These are phyloP conservation scores for Zoanthus gigantus DNA, from an alignment of 92 coral and sea anemone species.

Conservation along the genomic window DNA sequence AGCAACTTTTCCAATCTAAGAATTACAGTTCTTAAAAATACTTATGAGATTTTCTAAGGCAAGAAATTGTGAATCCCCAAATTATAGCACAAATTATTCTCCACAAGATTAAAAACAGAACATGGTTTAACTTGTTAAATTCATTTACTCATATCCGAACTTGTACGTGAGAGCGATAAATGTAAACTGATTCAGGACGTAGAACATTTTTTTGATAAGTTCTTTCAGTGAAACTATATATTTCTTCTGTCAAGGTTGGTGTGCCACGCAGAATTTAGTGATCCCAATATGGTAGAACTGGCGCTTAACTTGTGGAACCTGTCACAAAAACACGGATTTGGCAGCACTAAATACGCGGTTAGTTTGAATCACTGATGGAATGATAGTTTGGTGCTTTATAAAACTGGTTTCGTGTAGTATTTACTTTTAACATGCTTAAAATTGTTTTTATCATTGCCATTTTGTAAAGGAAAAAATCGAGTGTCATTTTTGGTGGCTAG, in stretches of 20 bases:
- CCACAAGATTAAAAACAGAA: too few relatives aligned
- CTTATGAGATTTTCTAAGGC: too few relatives aligned
- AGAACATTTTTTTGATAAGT: background rate
- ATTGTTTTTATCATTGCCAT: too few relatives aligned
- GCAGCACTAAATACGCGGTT: constrained; percentile 92
- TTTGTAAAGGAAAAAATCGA: too few relatives aligned
- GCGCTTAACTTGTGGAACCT: constrained; percentile 94
- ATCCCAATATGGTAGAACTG: constrained; percentile 73
- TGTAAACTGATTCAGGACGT: background rate
- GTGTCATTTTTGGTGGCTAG: too few relatives aligned
- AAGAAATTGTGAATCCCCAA: too few relatives aligned
- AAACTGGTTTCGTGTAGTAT: background rate
- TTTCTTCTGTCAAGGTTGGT: constrained; percentile 63
- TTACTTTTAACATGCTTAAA: background rate
- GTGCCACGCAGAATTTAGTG: constrained; percentile 84
- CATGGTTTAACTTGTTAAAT: too few relatives aligned
- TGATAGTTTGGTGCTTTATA: background rate
- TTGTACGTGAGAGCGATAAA: too few relatives aligned
- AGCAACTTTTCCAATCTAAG: too few relatives aligned
- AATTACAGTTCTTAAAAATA: too few relatives aligned
- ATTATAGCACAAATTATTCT: too few relatives aligned
- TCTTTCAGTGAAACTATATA: background rate
- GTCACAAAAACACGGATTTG: constrained; percentile 94
- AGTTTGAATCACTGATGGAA: constrained; percentile 10
- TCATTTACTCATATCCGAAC: too few relatives aligned